Conservation (phyloP, 2,797 vertebrate genomes). For the Trematocara caparti region DNA sequence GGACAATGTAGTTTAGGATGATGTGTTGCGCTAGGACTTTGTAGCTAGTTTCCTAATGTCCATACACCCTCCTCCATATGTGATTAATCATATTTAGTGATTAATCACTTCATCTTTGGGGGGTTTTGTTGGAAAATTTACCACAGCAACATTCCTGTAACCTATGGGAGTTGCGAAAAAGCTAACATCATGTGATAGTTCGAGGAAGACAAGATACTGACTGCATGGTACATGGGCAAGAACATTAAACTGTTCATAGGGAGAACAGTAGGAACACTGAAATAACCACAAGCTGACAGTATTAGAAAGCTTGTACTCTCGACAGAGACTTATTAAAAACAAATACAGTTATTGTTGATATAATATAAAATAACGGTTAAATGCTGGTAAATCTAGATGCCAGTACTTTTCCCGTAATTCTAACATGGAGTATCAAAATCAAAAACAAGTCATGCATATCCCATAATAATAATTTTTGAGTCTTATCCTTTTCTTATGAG, state of each 20-base stretch:
- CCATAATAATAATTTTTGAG: not conserved
- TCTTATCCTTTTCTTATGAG: not conserved
- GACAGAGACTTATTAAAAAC: not conserved
- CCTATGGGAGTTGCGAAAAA: not conserved
- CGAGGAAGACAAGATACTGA: not conserved
- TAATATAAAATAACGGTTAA: not conserved
- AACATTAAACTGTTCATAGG: not conserved
- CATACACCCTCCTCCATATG: not conserved
- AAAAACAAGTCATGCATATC: not conserved
- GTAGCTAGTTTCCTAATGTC: not conserved
- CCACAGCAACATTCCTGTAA: not conserved
- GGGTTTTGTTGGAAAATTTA: not conserved
- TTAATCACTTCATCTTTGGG: not conserved
- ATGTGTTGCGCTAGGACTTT: not conserved
- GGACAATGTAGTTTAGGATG: not conserved
- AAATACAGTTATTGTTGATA: not conserved
- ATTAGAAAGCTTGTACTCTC: not conserved
- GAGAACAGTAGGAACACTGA: not conserved
- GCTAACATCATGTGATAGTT: not conserved
- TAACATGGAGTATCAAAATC: not conserved
- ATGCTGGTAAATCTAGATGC: not conserved
- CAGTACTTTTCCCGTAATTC: fast-evolving
- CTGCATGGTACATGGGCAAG: not conserved
- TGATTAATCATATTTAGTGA: not conserved
- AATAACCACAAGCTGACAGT: not conserved